Evolutionary conservation across 2,113 vertebrate genomes (phyloP).

Genomic region (Grallaria varia): DNA sequence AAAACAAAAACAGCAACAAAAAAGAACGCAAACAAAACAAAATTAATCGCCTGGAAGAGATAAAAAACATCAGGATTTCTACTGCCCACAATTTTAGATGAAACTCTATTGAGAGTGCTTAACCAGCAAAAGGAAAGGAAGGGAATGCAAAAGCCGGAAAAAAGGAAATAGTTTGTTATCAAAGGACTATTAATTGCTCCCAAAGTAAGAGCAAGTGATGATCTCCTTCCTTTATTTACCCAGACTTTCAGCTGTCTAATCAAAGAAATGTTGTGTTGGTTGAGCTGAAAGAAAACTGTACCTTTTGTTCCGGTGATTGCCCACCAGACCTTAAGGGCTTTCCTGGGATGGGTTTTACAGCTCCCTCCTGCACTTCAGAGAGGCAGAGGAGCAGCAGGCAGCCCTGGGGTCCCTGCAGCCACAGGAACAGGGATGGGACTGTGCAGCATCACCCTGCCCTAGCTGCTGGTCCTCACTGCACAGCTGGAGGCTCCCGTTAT

Average conservation of each 20-base stretch:
- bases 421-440: background rate
- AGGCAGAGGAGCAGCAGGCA: background rate
- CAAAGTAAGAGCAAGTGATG: conserved; percentile 52
- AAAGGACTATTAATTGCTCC: conserved; percentile 70
- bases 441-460: background rate
- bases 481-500: background rate
- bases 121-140: conserved; percentile 50
- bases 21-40: background rate
- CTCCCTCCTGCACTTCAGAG: conserved; percentile 22
- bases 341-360: conserved; percentile 48
- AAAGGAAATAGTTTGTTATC: conserved; percentile 64
- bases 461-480: background rate
- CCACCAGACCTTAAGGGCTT: conserved; percentile 56
- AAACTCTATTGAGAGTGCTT: conserved; percentile 23
- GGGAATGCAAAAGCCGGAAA: conserved; percentile 40
- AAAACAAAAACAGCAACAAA: background rate
- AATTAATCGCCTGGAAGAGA: conserved; percentile 32
- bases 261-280: conserved; percentile 49
- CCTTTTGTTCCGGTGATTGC: conserved; percentile 64
- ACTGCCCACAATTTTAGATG: background rate
- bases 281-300: conserved; percentile 39
- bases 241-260: conserved; percentile 46
- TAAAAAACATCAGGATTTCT: background rate
- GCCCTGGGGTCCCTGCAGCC: background rate
- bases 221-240: conserved; percentile 68